Conservation (phyloP, 2,888 invertebrate genomes). For the Hirtodrosophila cameraria region DNA sequence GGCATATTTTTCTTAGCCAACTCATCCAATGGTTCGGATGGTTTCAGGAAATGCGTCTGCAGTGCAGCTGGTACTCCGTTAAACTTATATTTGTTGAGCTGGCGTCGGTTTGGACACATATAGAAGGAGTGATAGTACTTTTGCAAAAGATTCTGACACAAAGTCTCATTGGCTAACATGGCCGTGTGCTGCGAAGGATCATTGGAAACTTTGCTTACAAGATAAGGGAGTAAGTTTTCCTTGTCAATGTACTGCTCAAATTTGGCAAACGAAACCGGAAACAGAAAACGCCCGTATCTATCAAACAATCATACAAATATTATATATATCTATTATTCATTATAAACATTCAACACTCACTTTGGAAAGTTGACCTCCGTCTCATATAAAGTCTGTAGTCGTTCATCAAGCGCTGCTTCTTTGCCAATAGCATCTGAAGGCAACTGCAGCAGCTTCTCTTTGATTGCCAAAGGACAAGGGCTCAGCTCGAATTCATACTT, state of each 20-base stretch:
- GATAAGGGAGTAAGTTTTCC: not conserved
- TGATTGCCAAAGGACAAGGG: conserved; percentile 34
- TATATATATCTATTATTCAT: not conserved
- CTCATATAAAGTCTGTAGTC: not conserved
- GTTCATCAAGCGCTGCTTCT: not conserved
- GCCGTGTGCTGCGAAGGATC: not conserved
- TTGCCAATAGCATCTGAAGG: not conserved
- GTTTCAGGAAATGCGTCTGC: conserved; percentile 3
- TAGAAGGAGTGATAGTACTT: conserved; percentile 46
- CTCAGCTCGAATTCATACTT: conserved; percentile 35
- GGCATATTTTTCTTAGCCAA: conserved; percentile 6
- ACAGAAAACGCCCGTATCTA: conserved; percentile 38
- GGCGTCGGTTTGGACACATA: conserved; percentile 20
- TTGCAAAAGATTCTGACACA: not conserved
- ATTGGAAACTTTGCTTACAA: not conserved
- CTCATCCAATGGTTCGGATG: conserved; percentile 19
- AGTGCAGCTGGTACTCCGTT: not conserved
- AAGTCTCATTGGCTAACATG: not conserved
- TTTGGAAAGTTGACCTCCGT: conserved; percentile 11
- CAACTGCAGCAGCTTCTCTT: conserved; percentile 21
- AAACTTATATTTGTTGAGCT: conserved; percentile 5
- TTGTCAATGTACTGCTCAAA: conserved; percentile 34
- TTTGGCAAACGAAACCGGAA: conserved; percentile 44
- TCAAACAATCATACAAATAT: not conserved
- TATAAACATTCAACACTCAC: conserved; percentile 1